phyloP scores from a whole-genome alignment of 2,888 invertebrate species.

The Tyria jacobaeae region DNA sequence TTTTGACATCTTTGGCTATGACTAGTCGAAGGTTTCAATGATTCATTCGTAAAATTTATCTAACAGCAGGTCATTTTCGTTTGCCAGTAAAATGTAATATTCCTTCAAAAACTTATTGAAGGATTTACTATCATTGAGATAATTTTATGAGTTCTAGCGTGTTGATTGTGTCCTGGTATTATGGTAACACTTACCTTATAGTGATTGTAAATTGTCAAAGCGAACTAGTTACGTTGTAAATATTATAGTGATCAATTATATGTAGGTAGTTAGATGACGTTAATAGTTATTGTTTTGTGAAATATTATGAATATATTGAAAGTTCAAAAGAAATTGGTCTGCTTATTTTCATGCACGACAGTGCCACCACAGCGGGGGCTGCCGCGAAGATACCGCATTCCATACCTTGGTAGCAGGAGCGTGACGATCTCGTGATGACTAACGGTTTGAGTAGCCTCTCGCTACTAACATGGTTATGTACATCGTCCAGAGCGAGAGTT shows the following conservation, averaged over 20 bases:
- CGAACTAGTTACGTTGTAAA: conserved; percentile 68
- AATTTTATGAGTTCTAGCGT: background rate
- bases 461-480: too few species aligned
- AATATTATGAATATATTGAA: conserved; percentile 84
- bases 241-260: conserved; percentile 71
- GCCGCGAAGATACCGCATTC: too few species aligned
- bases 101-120: background rate
- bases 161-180: background rate
- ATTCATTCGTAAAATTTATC: too few species aligned
- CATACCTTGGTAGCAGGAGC: too few species aligned
- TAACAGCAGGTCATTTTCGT: too few species aligned
- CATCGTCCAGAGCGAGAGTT: too few species aligned
- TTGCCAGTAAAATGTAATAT: too few species aligned
- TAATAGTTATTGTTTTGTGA: conserved; percentile 83
- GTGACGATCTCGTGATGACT: too few species aligned
- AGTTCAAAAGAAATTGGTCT: conserved; percentile 70
- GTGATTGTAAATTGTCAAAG: conserved; percentile 26
- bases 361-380: too few species aligned
- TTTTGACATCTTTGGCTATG: too few species aligned
- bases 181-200: background rate
- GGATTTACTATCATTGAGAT: background rate
- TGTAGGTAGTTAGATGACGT: conserved; percentile 69
- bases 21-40: too few species aligned
- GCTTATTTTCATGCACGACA: conserved; percentile 33
- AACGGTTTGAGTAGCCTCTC: too few species aligned